Percentiles rank a stretch among this genome's conserved stretches.
phyloP scores from a whole-genome alignment of 2,888 invertebrate species.

The Callosobruchus maculatus region DNA sequence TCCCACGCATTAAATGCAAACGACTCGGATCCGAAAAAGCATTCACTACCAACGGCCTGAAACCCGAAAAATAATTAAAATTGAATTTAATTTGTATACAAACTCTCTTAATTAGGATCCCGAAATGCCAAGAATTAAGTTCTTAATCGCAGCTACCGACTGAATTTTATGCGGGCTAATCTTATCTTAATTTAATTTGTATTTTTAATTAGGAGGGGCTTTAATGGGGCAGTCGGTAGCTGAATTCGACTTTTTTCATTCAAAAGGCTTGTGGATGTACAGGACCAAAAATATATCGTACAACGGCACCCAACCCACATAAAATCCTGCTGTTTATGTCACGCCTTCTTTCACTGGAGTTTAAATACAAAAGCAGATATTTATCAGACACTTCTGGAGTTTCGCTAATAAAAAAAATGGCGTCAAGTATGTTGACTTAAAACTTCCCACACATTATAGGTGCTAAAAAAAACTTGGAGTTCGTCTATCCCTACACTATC shows the following conservation, averaged over 20 bases:
- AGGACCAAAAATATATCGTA: background rate
- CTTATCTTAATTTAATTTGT: constrained; percentile 40
- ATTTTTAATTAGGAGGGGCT: constrained; percentile 39
- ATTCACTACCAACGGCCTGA: background rate
- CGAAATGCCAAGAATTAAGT: constrained; percentile 39
- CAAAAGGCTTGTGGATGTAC: background rate
- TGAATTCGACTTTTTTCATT: background rate
- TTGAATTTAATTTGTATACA: constrained; percentile 37
- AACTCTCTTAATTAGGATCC: constrained; percentile 35
- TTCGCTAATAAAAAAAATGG: too few relatives aligned
- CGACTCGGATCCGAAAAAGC: background rate
- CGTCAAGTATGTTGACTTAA: too few relatives aligned
- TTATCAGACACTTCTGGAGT: too few relatives aligned
- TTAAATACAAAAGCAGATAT: too few relatives aligned
- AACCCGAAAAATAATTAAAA: background rate
- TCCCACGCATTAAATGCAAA: background rate
- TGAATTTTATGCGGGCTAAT: constrained; percentile 31
- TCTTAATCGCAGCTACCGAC: constrained; percentile 29
- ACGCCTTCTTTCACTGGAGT: background rate
- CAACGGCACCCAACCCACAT: background rate
- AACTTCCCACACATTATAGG: too few relatives aligned
- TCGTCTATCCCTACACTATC: too few relatives aligned
- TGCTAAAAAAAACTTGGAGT: too few relatives aligned
- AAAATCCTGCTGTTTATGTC: background rate
- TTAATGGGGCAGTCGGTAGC: constrained; percentile 4